phyloP scores from a whole-genome alignment of 2,113 vertebrate species.

The Heliornis fulica region DNA sequence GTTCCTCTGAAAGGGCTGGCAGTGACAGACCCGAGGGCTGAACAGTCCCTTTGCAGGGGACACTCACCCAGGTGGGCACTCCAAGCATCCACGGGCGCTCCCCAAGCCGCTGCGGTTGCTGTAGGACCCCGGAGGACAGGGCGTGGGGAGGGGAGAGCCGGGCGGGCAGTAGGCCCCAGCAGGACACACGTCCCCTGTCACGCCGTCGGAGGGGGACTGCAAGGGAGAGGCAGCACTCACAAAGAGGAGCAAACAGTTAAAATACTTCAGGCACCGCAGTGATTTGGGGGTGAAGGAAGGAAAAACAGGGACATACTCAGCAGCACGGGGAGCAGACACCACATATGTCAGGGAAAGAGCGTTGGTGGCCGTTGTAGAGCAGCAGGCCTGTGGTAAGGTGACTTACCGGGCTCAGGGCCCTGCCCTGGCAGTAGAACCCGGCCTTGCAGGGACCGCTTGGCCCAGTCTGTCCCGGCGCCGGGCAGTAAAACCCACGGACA shows the following conservation, averaged over 20 bases:
- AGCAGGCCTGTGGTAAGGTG: too few relatives aligned
- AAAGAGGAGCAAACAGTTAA: neutral
- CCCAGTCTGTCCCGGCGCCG: slow-evolving; percentile 69
- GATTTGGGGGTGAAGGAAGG: neutral
- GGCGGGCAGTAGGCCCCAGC: slow-evolving; percentile 81
- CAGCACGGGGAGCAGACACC: neutral
- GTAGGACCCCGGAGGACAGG: slow-evolving; percentile 85
- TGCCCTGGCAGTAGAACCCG: slow-evolving; percentile 83
- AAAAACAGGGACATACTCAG: accelerated
- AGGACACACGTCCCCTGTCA: slow-evolving; percentile 80
- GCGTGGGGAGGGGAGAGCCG: slow-evolving; percentile 72
- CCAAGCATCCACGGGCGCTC: slow-evolving; percentile 72
- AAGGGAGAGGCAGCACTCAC: neutral
- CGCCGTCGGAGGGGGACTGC: slow-evolving; percentile 80
- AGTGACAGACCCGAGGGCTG: neutral
- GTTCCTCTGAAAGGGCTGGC: neutral
- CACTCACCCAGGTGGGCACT: slow-evolving; percentile 83
- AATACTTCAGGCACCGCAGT: neutral
- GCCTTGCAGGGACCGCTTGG: slow-evolving; percentile 79
- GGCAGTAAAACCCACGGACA: slow-evolving; percentile 79
- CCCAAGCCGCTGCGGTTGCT: slow-evolving; percentile 78
- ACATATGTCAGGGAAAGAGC: too few relatives aligned
- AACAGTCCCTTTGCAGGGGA: neutral
- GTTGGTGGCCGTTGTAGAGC: too few relatives aligned
- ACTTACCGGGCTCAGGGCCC: slow-evolving; percentile 80